These are phyloP conservation scores for Chymomyza fuscimana DNA, from an alignment of 2,888 invertebrate species.

Conservation along the genomic window DNA sequence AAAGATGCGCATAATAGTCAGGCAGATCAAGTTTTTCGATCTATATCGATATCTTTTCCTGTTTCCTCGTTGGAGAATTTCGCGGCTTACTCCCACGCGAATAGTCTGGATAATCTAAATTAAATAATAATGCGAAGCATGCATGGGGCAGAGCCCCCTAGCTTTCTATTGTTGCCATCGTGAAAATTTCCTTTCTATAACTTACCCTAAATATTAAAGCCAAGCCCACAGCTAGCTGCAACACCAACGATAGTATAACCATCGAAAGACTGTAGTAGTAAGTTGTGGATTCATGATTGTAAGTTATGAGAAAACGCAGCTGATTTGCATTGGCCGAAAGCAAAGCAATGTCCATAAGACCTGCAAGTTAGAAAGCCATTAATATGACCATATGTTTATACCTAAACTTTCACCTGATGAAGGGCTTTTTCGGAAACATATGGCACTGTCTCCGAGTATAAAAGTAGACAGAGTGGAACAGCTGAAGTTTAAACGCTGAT, in stretches of 20 bases:
- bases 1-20: too few species aligned
- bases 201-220: slow-evolving; percentile 84
- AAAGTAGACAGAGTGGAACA: too few species aligned
- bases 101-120: too few species aligned
- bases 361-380: slow-evolving; percentile 61
- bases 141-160: too few species aligned
- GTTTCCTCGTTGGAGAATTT: too few species aligned
- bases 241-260: slow-evolving; percentile 82
- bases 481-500: too few species aligned
- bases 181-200: too few species aligned
- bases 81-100: too few species aligned
- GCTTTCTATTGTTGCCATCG: too few species aligned
- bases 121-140: too few species aligned
- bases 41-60: too few species aligned
- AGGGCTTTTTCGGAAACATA: background rate
- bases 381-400: background rate
- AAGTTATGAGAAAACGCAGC: slow-evolving; percentile 83
- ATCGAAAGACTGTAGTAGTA: slow-evolving; percentile 82
- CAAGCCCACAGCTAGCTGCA: slow-evolving; percentile 84
- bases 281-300: slow-evolving; percentile 82
- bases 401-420: background rate
- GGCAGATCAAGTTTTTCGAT: too few species aligned
- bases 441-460: background rate
- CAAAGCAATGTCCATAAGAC: slow-evolving; percentile 86
- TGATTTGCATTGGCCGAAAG: slow-evolving; percentile 87